These are phyloP conservation scores for Notamacropus eugenii DNA, from an alignment of 2,797 vertebrate genomes.

Conservation along the genomic window DNA sequence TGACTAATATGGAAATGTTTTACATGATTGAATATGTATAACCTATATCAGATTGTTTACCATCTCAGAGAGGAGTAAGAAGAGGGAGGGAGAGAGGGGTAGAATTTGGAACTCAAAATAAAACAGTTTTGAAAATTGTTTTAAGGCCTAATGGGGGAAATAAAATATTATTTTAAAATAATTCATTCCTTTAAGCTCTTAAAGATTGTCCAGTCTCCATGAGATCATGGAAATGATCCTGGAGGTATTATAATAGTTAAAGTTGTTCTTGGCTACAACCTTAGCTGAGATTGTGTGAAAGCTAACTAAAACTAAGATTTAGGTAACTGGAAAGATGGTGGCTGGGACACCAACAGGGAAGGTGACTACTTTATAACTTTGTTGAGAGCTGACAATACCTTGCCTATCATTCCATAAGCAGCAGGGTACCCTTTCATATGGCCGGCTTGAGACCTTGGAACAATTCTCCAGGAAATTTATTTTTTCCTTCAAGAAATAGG, in stretches of 20 bases:
- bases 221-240: not conserved
- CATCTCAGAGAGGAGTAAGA: not conserved
- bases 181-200: not conserved
- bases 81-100: not conserved
- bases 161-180: not conserved
- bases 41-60: not conserved
- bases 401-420: not conserved
- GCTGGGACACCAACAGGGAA: not conserved
- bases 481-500: not conserved
- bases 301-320: not conserved
- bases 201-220: not conserved
- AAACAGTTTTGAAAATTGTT: not conserved
- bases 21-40: no score
- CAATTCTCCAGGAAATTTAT: not conserved
- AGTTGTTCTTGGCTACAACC: not conserved
- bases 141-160: not conserved
- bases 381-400: not conserved
- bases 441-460: not conserved
- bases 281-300: not conserved
- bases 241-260: not conserved
- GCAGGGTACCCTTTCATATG: not conserved
- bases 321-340: not conserved
- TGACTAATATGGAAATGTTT: no score
- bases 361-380: not conserved
- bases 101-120: not conserved